phyloP scores from a whole-genome alignment of 1,140 invertebrate genomes.

The Belonocnema kinseyi region DNA sequence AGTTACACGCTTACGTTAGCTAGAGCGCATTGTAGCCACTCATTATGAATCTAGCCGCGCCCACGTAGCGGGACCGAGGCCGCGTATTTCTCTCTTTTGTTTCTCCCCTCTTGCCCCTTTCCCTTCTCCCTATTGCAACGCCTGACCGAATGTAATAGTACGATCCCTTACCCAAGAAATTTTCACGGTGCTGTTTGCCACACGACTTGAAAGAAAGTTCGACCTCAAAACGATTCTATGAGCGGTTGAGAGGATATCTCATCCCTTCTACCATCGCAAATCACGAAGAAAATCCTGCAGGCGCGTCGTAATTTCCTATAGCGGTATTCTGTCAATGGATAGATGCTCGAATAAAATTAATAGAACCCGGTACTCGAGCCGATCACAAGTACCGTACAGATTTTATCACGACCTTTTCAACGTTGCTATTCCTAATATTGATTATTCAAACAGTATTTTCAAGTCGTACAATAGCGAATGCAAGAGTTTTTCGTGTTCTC shows the following conservation, averaged over 20 bases:
- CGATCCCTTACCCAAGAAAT: conserved; percentile 13
- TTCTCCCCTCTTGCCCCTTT: not conserved
- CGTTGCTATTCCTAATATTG: conserved; percentile 7
- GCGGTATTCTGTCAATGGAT: conserved; percentile 26
- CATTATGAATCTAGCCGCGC: conserved; percentile 63
- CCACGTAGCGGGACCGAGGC: conserved; percentile 57
- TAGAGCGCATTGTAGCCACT: conserved; percentile 38
- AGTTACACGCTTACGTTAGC: conserved; percentile 2
- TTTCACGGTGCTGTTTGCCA: conserved; percentile 15
- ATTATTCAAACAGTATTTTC: not conserved
- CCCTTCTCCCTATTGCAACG: conserved; percentile 40
- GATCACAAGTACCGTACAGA: conserved; percentile 19
- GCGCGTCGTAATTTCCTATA: conserved; percentile 31
- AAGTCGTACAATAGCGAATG: no score
- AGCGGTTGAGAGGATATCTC: not conserved
- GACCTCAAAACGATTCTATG: conserved; percentile 21
- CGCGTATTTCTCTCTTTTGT: conserved; percentile 21
- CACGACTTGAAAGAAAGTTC: conserved; percentile 19
- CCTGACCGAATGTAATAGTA: conserved; percentile 52
- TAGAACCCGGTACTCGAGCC: conserved; percentile 27
- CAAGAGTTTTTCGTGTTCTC: no score
- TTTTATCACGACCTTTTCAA: conserved; percentile 29
- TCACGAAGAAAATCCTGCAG: conserved; percentile 20
- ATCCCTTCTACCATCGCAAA: not conserved
- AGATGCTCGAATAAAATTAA: conserved; percentile 30